Evolutionary conservation across 2,888 invertebrate species (phyloP), one percentile per base, ranked within the genome.

Genomic region (Keiferia lycopersicella): DNA sequence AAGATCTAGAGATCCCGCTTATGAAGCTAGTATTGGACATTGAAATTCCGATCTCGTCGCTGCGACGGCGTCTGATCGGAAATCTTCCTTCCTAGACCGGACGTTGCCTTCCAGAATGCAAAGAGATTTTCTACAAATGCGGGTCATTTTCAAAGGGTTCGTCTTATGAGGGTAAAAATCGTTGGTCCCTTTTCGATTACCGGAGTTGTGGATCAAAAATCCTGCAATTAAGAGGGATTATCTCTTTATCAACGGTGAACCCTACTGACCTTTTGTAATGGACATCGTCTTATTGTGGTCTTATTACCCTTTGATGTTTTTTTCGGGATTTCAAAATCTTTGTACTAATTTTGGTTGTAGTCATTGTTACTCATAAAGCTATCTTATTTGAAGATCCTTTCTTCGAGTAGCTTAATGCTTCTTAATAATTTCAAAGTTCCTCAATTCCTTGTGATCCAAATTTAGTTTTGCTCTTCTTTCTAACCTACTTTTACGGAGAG

Each of bases 121-220:
- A 90, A 91, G 88, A 89, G 88, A 91, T 89, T 89, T 88, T 79
- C 84, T 85, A 76, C 80, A 83, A 88, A 88, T 83, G 82, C 82
- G 81, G 83, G 82, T 85, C 88, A 82, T 86, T 89, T 87, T 86
- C 85, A 88, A 90, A 89, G 86, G 88, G 86, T 83, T 85, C 77
- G 71, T 79, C 83, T 87, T 84, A 83, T 82, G 83, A 85, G 79
- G 79, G 81, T 53, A 84, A 86, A 85, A 84, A 81, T 82, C 76
- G 77, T 73, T 74, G 71, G 79, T 83, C 86, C 86, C 79, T 85
- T 89, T 88, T 87, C 86, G 81, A 87, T 88, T 88, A 87, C 84
- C 78, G 82, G 79, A 80, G 78, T 77, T 80, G 77, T 78, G 79
- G 84, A 82, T 84, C 84, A 80, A 81, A 82, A 82, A 78, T 74